These are phyloP conservation scores for Virgularia gustaviana DNA, from an alignment of 92 coral and sea anemone species.

Conservation along the genomic window DNA sequence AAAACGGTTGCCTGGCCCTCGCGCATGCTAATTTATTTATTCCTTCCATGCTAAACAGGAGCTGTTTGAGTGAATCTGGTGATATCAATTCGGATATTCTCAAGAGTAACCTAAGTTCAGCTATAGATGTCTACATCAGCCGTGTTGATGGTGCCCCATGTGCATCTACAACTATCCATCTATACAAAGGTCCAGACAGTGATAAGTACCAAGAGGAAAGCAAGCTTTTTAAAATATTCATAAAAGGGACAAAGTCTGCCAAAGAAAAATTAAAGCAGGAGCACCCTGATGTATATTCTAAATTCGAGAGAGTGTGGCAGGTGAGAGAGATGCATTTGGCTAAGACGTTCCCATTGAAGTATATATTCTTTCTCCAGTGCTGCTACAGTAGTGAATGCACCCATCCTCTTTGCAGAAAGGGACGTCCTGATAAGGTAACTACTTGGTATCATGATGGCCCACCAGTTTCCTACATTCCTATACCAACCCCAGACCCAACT, in stretches of 20 bases:
- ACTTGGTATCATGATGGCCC: conserved; percentile 36
- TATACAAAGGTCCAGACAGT: conserved; percentile 56
- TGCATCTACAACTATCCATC: conserved; percentile 54
- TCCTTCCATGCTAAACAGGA: conserved; percentile 63
- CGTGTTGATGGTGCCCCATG: conserved; percentile 66
- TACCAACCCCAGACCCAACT: conserved; percentile 34
- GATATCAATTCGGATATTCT: conserved; percentile 45
- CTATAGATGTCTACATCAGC: conserved; percentile 58
- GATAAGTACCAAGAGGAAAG: conserved; percentile 35
- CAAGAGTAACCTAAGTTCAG: conserved; percentile 48
- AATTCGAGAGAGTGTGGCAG: conserved; percentile 59
- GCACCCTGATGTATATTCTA: conserved; percentile 41
- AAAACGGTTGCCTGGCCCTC: conserved; percentile 63
- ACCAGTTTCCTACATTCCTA: conserved; percentile 11
- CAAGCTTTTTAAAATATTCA: conserved; percentile 36
- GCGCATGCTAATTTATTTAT: conserved; percentile 64
- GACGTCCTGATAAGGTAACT: conserved; percentile 3
- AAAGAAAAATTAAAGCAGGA: conserved; percentile 42
- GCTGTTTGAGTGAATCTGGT: conserved; percentile 42
- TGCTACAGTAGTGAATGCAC: conserved; percentile 43
- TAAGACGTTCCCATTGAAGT: conserved; percentile 41
- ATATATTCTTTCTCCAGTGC: conserved; percentile 48
- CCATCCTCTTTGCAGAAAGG: conserved; percentile 43
- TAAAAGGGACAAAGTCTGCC: conserved; percentile 50
- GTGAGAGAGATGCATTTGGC: conserved; percentile 53